Base-by-base conservation (phyloP, 30 jellyfish, hydroid and myxozoan genomes). In the Nemopilema nomurai region DNA sequence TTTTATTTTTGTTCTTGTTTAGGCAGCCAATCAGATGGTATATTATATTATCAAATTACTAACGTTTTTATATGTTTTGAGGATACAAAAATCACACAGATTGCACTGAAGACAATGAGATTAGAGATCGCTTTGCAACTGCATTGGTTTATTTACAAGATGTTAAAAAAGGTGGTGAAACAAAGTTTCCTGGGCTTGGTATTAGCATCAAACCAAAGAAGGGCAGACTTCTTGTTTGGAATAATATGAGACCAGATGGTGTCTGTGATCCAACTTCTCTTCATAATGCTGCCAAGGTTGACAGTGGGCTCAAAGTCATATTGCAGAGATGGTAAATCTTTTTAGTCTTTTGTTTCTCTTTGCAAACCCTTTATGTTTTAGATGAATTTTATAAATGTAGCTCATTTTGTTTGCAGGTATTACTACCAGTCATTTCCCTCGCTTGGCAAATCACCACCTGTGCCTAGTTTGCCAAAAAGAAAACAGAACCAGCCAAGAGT, bases 221-320 rank as follows among this genome's bases (percentile, higher is more conserved):
- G 66, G 98, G 98, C 8, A 94, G 98, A 23, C 80, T 87, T 65
- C 62, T 91, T 20, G 92, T 91, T 25, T 91, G 98, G 98, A 91
- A 85, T 50, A 91, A 81, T 90, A 91, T 91, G 98, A 65, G 81
- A 21, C 75, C 87, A 3, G 89, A 81, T 49, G 98, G 98, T 1
- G 31, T 30, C 1, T 91, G 98, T 65, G 98, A 91, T 77, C 92
- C 94, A 8, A 80, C 93, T 7, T 91, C 98, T 4, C 26, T 91
- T 26, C 98, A 91, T 71, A 74, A 91, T 76, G 98, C 98, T 28
- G 96, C 98, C 6, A 92, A 92, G 69, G 98, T 91, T 32, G 68
- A 81, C 13, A 53, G 57, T 68, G 98, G 98, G 19, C 84, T 50
- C 62, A 91, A 91, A 49, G 89, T 76, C 73, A 91, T 91, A 32